Conservation (phyloP, 2,113 vertebrate genomes). For the Anseranas semipalmata region DNA sequence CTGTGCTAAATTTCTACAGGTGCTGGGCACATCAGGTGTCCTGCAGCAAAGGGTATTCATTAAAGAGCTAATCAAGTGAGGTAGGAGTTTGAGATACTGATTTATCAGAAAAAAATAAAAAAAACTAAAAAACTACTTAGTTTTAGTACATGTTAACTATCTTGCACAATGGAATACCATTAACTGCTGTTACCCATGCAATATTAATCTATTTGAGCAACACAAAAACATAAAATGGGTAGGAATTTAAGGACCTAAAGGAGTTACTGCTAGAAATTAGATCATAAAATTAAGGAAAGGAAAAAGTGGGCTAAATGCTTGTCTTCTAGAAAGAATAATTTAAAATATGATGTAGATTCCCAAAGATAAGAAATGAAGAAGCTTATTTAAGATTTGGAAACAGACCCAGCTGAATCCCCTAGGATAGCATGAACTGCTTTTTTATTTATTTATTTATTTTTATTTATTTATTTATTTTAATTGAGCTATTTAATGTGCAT, state of each 20-base stretch:
- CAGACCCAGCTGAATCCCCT: background rate
- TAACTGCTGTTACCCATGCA: background rate
- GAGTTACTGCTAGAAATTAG: background rate
- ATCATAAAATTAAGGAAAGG: background rate
- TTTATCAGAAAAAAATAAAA: background rate
- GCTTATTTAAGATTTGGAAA: background rate
- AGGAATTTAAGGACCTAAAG: background rate
- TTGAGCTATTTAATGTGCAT: background rate
- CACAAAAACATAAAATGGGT: background rate
- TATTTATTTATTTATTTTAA: too few species aligned
- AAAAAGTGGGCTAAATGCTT: background rate
- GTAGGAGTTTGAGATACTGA: background rate
- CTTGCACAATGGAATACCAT: background rate
- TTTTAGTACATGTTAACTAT: background rate
- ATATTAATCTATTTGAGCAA: background rate
- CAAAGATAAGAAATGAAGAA: background rate
- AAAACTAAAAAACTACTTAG: accelerated
- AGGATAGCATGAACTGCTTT: background rate
- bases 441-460: background rate
- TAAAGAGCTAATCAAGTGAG: background rate
- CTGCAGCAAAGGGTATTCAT: background rate
- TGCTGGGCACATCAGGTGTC: background rate
- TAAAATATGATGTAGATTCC: background rate
- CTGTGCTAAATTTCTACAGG: background rate
- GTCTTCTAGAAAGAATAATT: background rate